Percentiles rank a stretch among this genome's conserved stretches.
phyloP scores from a whole-genome alignment of 2,113 vertebrate species.

The Burhinus oedicnemus region DNA sequence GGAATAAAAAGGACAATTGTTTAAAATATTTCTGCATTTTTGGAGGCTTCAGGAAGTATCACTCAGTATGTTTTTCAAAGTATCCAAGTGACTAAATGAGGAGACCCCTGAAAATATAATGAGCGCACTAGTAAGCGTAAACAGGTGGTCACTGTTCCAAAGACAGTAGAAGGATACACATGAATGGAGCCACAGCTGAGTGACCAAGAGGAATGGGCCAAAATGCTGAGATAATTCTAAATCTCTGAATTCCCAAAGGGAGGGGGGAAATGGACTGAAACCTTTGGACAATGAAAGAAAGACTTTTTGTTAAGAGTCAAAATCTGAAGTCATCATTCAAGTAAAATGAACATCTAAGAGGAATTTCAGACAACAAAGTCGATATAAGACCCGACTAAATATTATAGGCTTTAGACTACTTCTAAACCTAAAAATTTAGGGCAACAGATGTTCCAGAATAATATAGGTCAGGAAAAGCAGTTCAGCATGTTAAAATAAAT shows the following conservation, averaged over 20 bases:
- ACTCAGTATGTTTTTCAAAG: neutral
- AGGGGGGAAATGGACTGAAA: neutral
- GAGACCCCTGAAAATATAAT: neutral
- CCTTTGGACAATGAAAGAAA: neutral
- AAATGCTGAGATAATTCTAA: neutral
- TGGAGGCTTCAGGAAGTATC: neutral
- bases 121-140: neutral
- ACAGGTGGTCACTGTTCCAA: neutral
- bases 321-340: neutral
- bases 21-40: neutral
- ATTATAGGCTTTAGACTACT: neutral
- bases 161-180: neutral
- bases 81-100: neutral
- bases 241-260: neutral
- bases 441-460: constrained; percentile 42
- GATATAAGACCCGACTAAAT: neutral
- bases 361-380: neutral
- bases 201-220: neutral
- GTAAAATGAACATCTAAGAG: neutral
- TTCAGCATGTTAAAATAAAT: constrained; percentile 30
- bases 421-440: constrained; percentile 24
- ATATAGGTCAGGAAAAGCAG: constrained; percentile 28
- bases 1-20: neutral
- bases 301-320: neutral
- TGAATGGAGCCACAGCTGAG: neutral